Evolutionary conservation across 2,113 vertebrate species (phyloP), one percentile per base, ranked within the genome.

Genomic region (Australoheros scitulus): DNA sequence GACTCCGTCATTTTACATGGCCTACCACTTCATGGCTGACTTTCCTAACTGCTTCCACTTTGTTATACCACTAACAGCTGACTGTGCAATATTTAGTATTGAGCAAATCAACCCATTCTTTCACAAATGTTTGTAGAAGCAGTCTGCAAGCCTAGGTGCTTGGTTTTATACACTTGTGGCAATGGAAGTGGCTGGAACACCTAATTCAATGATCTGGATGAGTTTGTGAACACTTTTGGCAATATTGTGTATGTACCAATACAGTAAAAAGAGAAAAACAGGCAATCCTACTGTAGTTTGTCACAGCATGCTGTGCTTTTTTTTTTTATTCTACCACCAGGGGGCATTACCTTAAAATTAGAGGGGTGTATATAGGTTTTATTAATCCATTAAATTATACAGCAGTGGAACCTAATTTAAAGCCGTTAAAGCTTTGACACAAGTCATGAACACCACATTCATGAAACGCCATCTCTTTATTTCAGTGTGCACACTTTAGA

Each of bases 401-500:
- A 61, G 10, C 18, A 70, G 15, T 10, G 6, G 9, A 29, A 70
- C 24, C 6, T 7, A 50, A 70, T 29, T 70, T 70, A 70, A 70
- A 50, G 9, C 65, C 24, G 20, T 70, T 50, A 18, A 47, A 70
- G 7, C 24, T 70, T 32, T 18, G 24, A 52, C 65, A 52, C 43
- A 29, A 50, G 6, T 24, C 15, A 57, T 15, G 10, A 56, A 2
- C 22, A 36, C 29, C 7, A 2, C 1, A 6, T 80, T 88, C 80
- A 87, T 89, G 83, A 93, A 93, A 92, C 85, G 89, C 78, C 61
- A 90, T 85, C 77, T 83, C 72, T 94, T 92, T 93, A 94, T 92
- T 82, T 91, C 86, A n/a, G 52, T 83, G 76, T 64, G 76, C 43
- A 76, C 55, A 85, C 17, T 50, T 84, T 29, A 75, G 43, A 65